Evolutionary conservation across 2,797 vertebrate genomes (phyloP).

Genomic region (Callimico goeldii): DNA sequence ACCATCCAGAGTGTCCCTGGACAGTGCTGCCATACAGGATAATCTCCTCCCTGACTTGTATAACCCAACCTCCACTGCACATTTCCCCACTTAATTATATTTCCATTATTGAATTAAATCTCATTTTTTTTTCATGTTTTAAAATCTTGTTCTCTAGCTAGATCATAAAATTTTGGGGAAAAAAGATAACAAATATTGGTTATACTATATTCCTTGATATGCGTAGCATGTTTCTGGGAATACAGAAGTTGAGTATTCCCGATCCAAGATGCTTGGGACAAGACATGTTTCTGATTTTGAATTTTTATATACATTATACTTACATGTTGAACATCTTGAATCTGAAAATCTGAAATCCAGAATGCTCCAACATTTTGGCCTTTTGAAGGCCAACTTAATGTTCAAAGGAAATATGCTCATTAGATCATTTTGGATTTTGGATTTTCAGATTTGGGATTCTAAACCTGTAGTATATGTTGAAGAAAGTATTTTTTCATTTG

Average conservation of each 20-base stretch:
- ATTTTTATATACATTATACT: neutral
- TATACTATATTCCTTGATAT: neutral
- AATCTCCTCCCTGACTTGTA: neutral
- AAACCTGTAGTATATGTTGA: neutral
- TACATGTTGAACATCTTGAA: neutral
- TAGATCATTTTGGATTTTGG: neutral
- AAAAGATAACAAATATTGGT: neutral
- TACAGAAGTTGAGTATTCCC: neutral
- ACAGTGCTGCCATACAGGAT: accelerated
- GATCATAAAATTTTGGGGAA: neutral
- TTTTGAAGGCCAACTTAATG: neutral
- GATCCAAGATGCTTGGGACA: neutral
- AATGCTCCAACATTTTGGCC: neutral
- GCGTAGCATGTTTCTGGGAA: neutral
- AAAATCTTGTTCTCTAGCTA: neutral
- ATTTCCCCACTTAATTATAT: neutral
- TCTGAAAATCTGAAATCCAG: neutral
- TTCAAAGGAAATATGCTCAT: neutral
- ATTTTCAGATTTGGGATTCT: neutral
- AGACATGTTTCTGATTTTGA: neutral
- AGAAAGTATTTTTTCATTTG: neutral
- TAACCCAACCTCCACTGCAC: neutral
- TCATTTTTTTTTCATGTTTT: neutral
- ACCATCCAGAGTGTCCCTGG: neutral
- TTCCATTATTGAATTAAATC: neutral